Base-by-base conservation (phyloP, 2,888 invertebrate genomes). In the Melangyna quadrimaculata region DNA sequence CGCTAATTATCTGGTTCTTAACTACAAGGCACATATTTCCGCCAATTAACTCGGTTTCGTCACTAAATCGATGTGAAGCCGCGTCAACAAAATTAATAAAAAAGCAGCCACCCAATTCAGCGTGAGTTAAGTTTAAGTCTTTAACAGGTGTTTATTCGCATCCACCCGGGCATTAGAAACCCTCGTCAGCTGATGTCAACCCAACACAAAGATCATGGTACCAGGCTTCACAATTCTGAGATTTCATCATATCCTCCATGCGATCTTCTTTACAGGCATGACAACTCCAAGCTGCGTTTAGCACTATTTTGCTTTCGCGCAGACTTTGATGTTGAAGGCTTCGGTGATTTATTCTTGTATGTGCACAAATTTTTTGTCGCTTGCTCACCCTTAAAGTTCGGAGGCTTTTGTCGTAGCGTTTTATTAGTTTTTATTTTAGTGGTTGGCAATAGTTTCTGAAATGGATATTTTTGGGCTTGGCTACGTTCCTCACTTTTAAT, bases 211-310 rank as follows among this genome's bases (percentile, higher is more conserved):
- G 19, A 35, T 61, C 78, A 48, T 48, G 48, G 22, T 22, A 48
- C 48, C 19, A 48, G 22, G 19, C 48, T 43, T 45, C 48, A 53
- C 51, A 70, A 61, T 51, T 70, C 51, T 51, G 78, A 53, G 61
- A 78, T 35, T 78, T 22, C 19, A 61, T 59, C 59, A 61, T 70
- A 29, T 61, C 78, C 61, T 70, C 32, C 27, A 78, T 63, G 69
- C 57, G 53, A 37, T 67, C 70, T 71, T 61, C 61, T 71, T 78
- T 78, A 37, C 78, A 78, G 12, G 57, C 45, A 45, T 63, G 65
- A 65, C 63, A 72, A 35, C 55, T 65, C 72, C 37, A 72, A 51
- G 63, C 48, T 70, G 35, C 45, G 19, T 35, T n/a, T 22, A 40
- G 35, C n/a, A 29, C 17, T 12, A 6, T n/a, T 45, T 57, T 57